These are phyloP conservation scores for Parascotia fuliginaria DNA, from an alignment of 2,888 invertebrate genomes.

Conservation along the genomic window DNA sequence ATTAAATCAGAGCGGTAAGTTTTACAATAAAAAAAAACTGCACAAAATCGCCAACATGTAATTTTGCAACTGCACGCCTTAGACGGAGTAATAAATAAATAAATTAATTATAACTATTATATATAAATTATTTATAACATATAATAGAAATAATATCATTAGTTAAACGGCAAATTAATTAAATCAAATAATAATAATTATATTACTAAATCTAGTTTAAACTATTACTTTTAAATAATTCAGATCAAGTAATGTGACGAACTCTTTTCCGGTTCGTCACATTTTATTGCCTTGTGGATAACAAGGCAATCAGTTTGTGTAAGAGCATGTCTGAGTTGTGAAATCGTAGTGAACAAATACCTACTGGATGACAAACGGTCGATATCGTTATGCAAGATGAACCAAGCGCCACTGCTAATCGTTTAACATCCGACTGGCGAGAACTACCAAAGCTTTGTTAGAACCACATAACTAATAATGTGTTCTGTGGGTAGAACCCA, in stretches of 20 bases:
- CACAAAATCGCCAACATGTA: too few species aligned
- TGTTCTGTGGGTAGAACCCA: too few species aligned
- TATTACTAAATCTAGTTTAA: conserved; percentile 1
- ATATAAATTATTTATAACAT: too few species aligned
- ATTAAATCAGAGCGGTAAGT: too few species aligned
- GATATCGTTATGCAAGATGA: conserved; percentile 59
- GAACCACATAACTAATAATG: too few species aligned
- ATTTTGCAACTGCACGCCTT: too few species aligned
- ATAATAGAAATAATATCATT: too few species aligned
- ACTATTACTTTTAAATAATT: conserved; percentile 1
- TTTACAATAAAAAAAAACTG: too few species aligned
- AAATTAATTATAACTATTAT: too few species aligned
- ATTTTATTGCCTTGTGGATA: conserved; percentile 65
- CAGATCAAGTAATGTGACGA: conserved; percentile 24
- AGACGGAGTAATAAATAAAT: too few species aligned
- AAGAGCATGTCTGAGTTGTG: conserved; percentile 66
- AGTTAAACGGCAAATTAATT: neutral
- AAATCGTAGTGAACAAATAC: conserved; percentile 61
- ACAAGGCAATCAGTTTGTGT: conserved; percentile 70
- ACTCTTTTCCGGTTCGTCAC: conserved; percentile 55
- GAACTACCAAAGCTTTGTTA: conserved; percentile 10
- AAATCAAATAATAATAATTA: neutral
- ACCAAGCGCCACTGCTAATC: conserved; percentile 26
- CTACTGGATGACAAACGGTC: conserved; percentile 21
- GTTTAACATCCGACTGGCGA: conserved; percentile 2